A percentile compares a stretch with the other conserved stretches of the same genome.
phyloP scores from a whole-genome alignment of 2,113 vertebrate genomes.

The Alaudala cheleensis region DNA sequence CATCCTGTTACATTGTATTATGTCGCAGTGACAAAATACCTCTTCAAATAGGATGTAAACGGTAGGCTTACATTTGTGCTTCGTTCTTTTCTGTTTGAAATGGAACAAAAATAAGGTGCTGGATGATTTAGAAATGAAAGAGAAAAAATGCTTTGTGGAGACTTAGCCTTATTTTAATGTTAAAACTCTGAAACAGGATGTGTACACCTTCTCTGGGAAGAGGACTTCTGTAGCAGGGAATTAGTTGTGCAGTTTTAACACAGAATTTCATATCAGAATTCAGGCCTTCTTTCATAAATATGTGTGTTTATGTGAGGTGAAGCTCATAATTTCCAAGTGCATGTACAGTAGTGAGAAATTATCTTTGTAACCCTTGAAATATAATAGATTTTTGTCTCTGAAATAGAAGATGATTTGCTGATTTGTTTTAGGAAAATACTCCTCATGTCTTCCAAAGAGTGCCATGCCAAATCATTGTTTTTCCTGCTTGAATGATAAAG shows the following conservation, averaged over 20 bases:
- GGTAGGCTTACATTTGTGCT: background rate
- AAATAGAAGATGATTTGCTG: background rate
- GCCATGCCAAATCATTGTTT: background rate
- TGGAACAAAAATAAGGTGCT: background rate
- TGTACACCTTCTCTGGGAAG: background rate
- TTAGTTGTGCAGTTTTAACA: background rate
- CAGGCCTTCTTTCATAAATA: background rate
- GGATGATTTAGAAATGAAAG: background rate
- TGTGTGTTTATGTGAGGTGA: background rate
- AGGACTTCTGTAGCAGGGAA: background rate
- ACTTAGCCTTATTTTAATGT: background rate
- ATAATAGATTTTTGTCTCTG: background rate
- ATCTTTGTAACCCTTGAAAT: background rate
- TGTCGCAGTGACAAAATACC: background rate
- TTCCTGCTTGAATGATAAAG: background rate
- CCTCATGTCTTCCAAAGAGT: background rate
- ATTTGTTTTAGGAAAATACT: background rate
- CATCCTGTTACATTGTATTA: background rate
- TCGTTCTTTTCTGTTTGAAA: background rate
- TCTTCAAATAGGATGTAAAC: background rate
- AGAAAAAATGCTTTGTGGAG: background rate
- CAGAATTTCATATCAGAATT: background rate
- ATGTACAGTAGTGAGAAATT: background rate
- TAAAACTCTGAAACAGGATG: background rate
- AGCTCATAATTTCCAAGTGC: background rate